Evolutionary conservation across 2,888 invertebrate genomes (phyloP).

Genomic region (Hydroisotoma schaefferi): DNA sequence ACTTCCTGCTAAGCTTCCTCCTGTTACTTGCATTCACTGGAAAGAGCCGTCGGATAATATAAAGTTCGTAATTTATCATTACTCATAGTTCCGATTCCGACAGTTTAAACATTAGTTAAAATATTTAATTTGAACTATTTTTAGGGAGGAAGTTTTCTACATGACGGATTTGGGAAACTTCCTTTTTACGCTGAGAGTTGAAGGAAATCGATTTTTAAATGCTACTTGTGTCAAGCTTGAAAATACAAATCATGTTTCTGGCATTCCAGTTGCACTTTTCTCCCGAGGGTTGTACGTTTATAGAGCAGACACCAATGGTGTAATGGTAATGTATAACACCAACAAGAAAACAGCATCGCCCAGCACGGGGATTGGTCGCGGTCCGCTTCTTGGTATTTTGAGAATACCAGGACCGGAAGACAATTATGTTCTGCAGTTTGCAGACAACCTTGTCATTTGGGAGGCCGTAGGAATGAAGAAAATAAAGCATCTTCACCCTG

Average conservation of each 20-base stretch:
- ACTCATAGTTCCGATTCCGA: neutral
- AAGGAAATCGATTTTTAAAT: slow-evolving; percentile 45
- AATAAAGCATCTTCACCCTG: slow-evolving; percentile 33
- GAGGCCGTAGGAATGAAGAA: slow-evolving; percentile 37
- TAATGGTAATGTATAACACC: slow-evolving; percentile 45
- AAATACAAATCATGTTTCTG: slow-evolving; percentile 38
- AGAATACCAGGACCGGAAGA: slow-evolving; percentile 23
- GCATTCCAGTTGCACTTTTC: slow-evolving; percentile 42
- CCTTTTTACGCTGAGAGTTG: slow-evolving; percentile 41
- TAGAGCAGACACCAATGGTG: slow-evolving; percentile 43
- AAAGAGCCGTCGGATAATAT: slow-evolving; percentile 33
- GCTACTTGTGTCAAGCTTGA: slow-evolving; percentile 48
- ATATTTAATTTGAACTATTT: neutral
- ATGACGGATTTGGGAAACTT: slow-evolving; percentile 45
- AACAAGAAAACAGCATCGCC: slow-evolving; percentile 47
- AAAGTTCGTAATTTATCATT: slow-evolving; percentile 25
- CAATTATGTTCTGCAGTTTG: slow-evolving; percentile 42
- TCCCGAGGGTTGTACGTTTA: slow-evolving; percentile 38
- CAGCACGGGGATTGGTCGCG: slow-evolving; percentile 42
- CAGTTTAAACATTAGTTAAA: neutral
- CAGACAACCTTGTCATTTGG: slow-evolving; percentile 43
- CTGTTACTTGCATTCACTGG: slow-evolving; percentile 46
- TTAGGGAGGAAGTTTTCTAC: slow-evolving; percentile 43
- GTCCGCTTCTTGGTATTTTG: slow-evolving; percentile 34
- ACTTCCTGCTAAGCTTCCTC: slow-evolving; percentile 44